These are phyloP conservation scores for Coregonus clupeaformis DNA, from an alignment of 2,113 vertebrate genomes.

Conservation along the genomic window DNA sequence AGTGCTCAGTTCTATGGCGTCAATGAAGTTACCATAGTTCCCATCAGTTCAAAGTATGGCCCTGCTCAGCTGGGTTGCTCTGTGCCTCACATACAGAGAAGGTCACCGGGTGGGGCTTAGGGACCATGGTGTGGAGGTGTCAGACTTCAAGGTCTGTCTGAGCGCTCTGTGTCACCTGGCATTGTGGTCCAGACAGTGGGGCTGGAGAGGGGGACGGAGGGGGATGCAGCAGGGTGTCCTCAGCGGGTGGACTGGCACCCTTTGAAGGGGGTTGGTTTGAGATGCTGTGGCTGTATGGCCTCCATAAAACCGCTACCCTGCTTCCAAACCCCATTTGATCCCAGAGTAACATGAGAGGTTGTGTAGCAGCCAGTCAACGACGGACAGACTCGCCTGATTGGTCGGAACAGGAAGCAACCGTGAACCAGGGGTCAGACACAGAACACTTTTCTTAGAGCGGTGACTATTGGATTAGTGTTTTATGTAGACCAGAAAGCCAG, in stretches of 20 bases:
- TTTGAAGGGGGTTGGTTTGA: conserved; percentile 59
- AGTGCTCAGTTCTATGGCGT: conserved; percentile 15
- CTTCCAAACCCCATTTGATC: conserved; percentile 33
- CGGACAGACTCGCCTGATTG: conserved; percentile 51
- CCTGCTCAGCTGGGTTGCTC: conserved; percentile 52
- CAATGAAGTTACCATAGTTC: conserved; percentile 42
- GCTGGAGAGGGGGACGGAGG: conserved; percentile 20
- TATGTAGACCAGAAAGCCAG: conserved; percentile 47
- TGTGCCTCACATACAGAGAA: conserved; percentile 29
- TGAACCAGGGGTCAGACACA: conserved; percentile 39
- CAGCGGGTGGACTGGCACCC: conserved; percentile 35
- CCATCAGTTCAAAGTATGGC: conserved; percentile 43
- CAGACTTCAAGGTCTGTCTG: conserved; percentile 59
- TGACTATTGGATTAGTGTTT: conserved; percentile 67
- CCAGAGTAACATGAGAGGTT: conserved; percentile 55
- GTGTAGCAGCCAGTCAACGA: conserved; percentile 32
- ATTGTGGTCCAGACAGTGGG: conserved; percentile 25
- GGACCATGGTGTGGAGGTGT: conserved; percentile 44
- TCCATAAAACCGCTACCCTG: conserved; percentile 33
- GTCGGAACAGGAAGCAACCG: conserved; percentile 54
- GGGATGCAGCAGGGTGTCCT: conserved; percentile 45
- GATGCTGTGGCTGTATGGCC: conserved; percentile 34
- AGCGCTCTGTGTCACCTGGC: conserved; percentile 22
- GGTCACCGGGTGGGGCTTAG: conserved; percentile 29
- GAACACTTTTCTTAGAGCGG: conserved; percentile 49